Conservation (phyloP, 2,797 vertebrate genomes). For the Vespertilio murinus region DNA sequence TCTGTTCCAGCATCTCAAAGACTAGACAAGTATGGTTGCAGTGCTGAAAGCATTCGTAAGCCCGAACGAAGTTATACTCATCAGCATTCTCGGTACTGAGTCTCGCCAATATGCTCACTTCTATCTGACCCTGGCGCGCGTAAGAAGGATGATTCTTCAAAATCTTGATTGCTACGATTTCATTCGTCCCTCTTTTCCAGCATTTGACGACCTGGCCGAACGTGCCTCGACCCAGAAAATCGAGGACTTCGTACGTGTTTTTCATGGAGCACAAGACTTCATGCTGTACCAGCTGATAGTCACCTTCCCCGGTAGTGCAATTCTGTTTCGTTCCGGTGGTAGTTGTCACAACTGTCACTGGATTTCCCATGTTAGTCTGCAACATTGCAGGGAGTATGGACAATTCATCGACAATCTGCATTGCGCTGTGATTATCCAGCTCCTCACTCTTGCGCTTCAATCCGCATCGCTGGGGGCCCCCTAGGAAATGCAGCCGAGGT, state of each 20-base stretch:
- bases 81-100: slow-evolving; percentile 98
- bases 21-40: slow-evolving; percentile 98
- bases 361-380: slow-evolving; percentile 93
- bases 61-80: slow-evolving; percentile 97
- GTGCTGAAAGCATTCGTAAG: slow-evolving; percentile 99
- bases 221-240: slow-evolving; percentile 98
- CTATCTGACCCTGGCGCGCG: slow-evolving; percentile 97
- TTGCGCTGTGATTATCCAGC: slow-evolving; percentile 92
- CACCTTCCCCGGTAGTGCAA: slow-evolving; percentile 91
- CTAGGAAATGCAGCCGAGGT: slow-evolving; percentile 89
- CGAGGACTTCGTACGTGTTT: slow-evolving; percentile 98
- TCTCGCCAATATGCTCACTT: slow-evolving; percentile 97
- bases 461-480: slow-evolving; percentile 95
- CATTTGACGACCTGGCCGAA: slow-evolving; percentile 99
- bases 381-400: slow-evolving; percentile 98
- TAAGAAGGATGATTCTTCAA: slow-evolving; percentile 99
- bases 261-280: slow-evolving; percentile 98
- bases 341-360: slow-evolving; percentile 87
- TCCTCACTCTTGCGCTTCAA: slow-evolving; percentile 99
- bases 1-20: slow-evolving; percentile 99
- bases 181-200: slow-evolving; percentile 98
- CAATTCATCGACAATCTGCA: slow-evolving; percentile 99
- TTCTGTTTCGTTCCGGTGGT: slow-evolving; percentile 89
- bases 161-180: slow-evolving; percentile 98
- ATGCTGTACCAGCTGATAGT: slow-evolving; percentile 98